phyloP scores from a whole-genome alignment of 2,797 vertebrate genomes.

The Cercopithecus hamlyni region DNA sequence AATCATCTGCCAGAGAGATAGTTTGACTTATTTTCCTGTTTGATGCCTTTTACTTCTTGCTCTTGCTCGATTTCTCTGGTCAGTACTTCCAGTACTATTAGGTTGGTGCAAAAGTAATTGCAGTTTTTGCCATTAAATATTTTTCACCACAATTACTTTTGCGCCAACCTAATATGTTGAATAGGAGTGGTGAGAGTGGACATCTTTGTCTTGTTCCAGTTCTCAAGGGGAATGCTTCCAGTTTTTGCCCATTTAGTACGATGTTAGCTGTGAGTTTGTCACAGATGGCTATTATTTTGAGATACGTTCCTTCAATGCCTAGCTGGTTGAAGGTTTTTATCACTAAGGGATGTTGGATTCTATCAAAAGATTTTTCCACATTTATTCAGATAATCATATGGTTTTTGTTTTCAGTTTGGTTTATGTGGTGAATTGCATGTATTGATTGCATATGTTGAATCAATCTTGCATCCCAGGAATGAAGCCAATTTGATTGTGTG shows the following conservation, averaged over 20 bases:
- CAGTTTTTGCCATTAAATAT: not conserved
- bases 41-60: not conserved
- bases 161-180: not conserved
- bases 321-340: not conserved
- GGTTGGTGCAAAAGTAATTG: not conserved
- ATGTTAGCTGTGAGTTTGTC: not conserved
- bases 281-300: not conserved
- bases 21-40: not conserved
- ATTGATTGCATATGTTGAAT: not conserved
- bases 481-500: not conserved
- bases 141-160: not conserved
- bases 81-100: not conserved
- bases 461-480: not conserved
- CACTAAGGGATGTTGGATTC: not conserved
- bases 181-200: not conserved
- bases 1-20: not conserved
- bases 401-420: not conserved
- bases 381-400: not conserved
- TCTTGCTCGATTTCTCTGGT: not conserved
- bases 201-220: not conserved
- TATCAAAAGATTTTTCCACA: not conserved
- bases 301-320: not conserved
- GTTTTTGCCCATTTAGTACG: not conserved
- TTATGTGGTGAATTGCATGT: not conserved
- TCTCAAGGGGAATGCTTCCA: not conserved